Conservation (phyloP, 2,888 invertebrate species). For the Amphiduros pacificus region DNA sequence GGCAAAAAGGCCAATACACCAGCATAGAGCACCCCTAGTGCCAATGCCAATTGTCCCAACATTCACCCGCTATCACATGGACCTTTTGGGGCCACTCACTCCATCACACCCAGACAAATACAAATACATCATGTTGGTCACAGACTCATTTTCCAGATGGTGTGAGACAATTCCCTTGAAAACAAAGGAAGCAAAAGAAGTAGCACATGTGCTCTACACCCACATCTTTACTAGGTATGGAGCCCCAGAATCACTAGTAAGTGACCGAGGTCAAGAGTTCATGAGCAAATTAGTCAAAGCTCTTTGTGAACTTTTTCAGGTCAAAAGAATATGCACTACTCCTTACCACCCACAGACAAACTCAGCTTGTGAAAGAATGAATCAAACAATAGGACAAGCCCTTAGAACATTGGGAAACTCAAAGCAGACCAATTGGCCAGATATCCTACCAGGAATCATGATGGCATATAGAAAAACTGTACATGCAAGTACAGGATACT, state of each 20-base stretch:
- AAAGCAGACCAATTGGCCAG: conserved; percentile 8
- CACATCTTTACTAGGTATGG: conserved; percentile 19
- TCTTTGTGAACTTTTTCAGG: conserved; percentile 22
- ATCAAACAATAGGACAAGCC: conserved; percentile 12
- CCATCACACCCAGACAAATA: conserved; percentile 62
- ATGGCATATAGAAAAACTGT: conserved; percentile 13
- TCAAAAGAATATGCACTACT: conserved; percentile 11
- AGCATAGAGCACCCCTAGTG: conserved; percentile 18
- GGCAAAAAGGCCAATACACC: conserved; percentile 17
- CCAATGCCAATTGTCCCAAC: conserved; percentile 23
- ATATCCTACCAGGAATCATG: conserved; percentile 6
- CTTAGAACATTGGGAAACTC: conserved; percentile 4
- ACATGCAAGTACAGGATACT: too few relatives aligned
- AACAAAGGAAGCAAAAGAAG: conserved; percentile 14
- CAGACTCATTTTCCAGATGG: conserved; percentile 19
- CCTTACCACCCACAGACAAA: conserved; percentile 20
- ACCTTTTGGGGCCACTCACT: conserved; percentile 29
- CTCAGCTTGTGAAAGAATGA: conserved; percentile 12
- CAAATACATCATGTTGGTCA: conserved; percentile 62
- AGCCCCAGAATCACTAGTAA: conserved; percentile 13
- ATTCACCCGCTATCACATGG: conserved; percentile 25
- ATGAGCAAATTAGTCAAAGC: conserved; percentile 15
- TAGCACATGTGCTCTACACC: conserved; percentile 8
- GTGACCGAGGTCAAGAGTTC: conserved; percentile 18
- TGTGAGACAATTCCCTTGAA: conserved; percentile 24